Conservation (phyloP, 2,797 vertebrate genomes). For the Schizopygopsis pylzovi region DNA sequence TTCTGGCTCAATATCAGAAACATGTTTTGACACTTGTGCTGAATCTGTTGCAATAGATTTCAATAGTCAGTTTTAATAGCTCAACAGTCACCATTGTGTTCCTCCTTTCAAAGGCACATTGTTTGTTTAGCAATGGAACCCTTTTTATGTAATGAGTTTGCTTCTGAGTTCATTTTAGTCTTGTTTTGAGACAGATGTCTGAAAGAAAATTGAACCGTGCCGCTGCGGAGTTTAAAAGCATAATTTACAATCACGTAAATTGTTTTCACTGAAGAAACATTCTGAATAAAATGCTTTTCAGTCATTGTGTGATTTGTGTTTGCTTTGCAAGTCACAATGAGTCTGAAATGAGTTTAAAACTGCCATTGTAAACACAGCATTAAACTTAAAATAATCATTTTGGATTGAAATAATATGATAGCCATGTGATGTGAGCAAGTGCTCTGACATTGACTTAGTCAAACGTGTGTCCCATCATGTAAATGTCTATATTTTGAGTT, state of each 20-base stretch:
- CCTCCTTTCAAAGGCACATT: background rate
- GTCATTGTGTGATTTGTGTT: background rate
- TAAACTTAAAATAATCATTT: background rate
- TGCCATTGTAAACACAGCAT: background rate
- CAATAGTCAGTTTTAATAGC: background rate
- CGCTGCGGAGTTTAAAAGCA: background rate
- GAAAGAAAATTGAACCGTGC: background rate
- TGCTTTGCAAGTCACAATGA: background rate
- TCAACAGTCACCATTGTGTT: conserved; percentile 3
- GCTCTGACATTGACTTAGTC: no score
- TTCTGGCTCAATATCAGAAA: background rate
- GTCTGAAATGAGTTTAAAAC: background rate
- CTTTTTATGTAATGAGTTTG: conserved; percentile 13
- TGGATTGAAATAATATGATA: background rate
- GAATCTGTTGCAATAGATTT: background rate
- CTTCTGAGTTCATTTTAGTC: conserved; percentile 1
- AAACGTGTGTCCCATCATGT: background rate
- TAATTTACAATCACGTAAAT: background rate
- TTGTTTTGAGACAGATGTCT: background rate
- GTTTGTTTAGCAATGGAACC: conserved; percentile 1
- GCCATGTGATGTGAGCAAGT: no score
- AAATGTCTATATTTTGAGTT: background rate
- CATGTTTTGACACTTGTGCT: background rate
- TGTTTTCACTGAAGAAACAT: background rate
- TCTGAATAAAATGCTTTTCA: background rate